Percentiles rank a stretch among this genome's conserved stretches.
phyloP scores from a whole-genome alignment of 2,888 invertebrate genomes.

The Tenthredo distinguenda region DNA sequence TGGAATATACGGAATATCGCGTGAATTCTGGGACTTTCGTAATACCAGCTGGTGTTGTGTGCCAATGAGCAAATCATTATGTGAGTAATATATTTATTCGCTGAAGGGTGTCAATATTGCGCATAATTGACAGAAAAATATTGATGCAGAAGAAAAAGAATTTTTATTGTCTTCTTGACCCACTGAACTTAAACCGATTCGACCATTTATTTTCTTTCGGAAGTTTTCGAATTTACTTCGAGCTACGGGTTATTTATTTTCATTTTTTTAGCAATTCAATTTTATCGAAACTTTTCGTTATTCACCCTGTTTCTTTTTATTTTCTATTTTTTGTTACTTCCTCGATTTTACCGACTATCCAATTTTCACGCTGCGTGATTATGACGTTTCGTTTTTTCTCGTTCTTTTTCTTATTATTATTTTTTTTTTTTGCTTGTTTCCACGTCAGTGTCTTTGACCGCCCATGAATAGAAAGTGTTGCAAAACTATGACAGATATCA shows the following conservation, averaged over 20 bases:
- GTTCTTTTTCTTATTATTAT: not conserved
- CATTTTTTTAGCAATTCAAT: too few species aligned
- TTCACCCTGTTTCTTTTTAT: not conserved
- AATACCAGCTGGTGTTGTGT: not conserved
- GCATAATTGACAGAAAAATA: not conserved
- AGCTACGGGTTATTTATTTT: too few species aligned
- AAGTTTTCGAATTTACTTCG: too few species aligned
- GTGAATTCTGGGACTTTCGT: constrained; percentile 31
- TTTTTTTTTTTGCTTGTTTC: not conserved
- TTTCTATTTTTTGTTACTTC: not conserved
- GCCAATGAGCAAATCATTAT: constrained; percentile 30
- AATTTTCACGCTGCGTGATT: constrained; percentile 7
- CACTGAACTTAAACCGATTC: not conserved
- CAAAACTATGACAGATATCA: constrained; percentile 34
- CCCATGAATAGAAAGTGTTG: constrained; percentile 44
- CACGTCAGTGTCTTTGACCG: constrained; percentile 44
- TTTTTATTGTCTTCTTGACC: not conserved
- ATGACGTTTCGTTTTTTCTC: not conserved
- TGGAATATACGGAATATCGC: not conserved
- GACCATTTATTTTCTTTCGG: too few species aligned
- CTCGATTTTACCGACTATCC: not conserved
- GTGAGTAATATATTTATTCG: not conserved
- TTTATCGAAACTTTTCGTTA: not conserved
- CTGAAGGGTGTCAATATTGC: not conserved
- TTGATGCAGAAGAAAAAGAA: not conserved